Base-by-base conservation (phyloP, 2,797 vertebrate species). In the Antrozous pallidus region DNA sequence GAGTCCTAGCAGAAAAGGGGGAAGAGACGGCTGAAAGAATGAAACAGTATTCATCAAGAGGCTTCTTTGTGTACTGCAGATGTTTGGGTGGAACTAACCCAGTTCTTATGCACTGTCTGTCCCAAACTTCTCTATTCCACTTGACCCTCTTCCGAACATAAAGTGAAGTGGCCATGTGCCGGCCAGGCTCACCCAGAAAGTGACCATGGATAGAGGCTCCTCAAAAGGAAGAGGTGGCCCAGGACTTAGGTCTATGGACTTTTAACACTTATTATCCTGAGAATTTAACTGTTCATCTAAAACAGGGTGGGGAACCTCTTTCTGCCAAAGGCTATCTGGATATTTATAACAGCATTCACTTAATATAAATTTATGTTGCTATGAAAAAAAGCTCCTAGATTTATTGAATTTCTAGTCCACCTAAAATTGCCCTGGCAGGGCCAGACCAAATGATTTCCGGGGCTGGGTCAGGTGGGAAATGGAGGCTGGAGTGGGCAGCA, bases 21-120 rank as follows among this genome's bases (percentile, higher is more conserved):
- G n/a, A 5, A 61, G 51, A 86, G 36, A 61, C 40, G 49, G 51
- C 65, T 73, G 7, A 81, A 86, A 90, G 56, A 67, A 67, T 18
- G 18, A 54, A 36, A 77, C 0, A 28, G 47, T 6, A 20, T 49
- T 71, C 89, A 65, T 65, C n/a, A 78, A 78, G 71, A 51, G 28
- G 36, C 14, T 92, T 85, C 67, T 83, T 70, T 74, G 33, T 10
- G 31, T 65, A 61, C 38, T 82, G 78, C 69, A 82, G n/a, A 20
- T 54, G 28, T 83, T 2, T 89, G 3, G 22, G 38, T 12, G 5
- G 14, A 74, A 94, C 17, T 42, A 40, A 20, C 28, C 45, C 70
- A 89, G 54, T 38, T 54, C 88, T 92, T 95, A 79, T 91, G 85
- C 84, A 16, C 61, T 85, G 17, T 18, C 61, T 70, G n/a, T 8